Evolutionary conservation across 35 echinoderm and acorn worm species (phyloP), one percentile per base, ranked within the genome.

Genomic region (Ptychodera flava): DNA sequence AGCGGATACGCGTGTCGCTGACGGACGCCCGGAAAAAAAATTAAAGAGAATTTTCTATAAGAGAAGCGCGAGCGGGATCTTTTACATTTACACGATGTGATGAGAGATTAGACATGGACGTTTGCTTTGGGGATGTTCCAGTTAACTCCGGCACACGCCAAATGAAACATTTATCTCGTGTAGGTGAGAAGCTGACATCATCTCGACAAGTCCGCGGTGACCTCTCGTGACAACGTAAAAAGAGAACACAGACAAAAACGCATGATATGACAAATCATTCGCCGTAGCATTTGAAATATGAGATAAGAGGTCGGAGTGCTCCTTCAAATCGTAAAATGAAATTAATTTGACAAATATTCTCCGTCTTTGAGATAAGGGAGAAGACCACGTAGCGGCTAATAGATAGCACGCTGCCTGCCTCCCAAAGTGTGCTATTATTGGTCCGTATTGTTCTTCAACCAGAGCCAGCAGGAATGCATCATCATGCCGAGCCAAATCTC

Each of bases 291-390:
- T 64, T 64, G 45, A 64, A 64, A 64, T 64, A 64, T 22, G 45
- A 64, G 45, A 64, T 64, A 64, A 64, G 22, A 64, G 45, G 45
- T 64, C 45, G 45, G 45, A 64, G 45, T 64, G 6, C 45, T 64
- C 45, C 45, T 6, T 6, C 22, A 64, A 64, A 64, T 64, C 45
- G 45, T 64, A 64, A 6, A 12, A 64, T 6, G 45, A 64, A 64
- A 64, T 64, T 64, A 64, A 64, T 64, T 64, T 64, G 45, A 64
- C 45, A 64, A 64, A 64, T 64, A 64, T 64, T 64, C 45, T 64
- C 6, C 22, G 22, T 64, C 45, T 64, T 64, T 64, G 6, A 12
- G 45, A 64, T 64, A 64, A 64, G 45, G 22, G 6, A 22, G 22
- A 64, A 64, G 22, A 6, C 22, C 6, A 64, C 6, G 45, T 12